A percentile compares a stretch with the other conserved stretches of the same genome.
These are phyloP conservation scores for Erpetoichthys calabaricus DNA, from an alignment of 2,797 vertebrate species.

Conservation along the genomic window DNA sequence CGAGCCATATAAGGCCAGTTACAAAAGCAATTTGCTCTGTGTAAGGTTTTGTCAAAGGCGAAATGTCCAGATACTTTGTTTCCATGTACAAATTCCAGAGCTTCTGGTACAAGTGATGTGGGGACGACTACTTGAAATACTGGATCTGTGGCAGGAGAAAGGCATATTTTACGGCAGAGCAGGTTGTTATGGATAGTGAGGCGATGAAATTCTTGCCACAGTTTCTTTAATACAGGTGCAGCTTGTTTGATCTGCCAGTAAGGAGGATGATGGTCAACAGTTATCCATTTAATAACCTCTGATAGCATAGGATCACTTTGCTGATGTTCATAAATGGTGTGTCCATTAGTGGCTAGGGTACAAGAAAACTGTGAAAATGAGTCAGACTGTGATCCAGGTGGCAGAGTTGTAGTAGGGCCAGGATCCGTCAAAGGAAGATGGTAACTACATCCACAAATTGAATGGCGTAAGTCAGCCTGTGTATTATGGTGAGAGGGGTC, in stretches of 20 bases:
- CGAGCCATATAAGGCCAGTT: conserved; percentile 20
- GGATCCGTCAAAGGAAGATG: too few relatives aligned
- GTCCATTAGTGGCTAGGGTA: background rate
- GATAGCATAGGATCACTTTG: conserved; percentile 1
- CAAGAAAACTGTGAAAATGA: background rate
- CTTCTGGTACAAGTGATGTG: conserved; percentile 1
- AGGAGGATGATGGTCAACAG: conserved; percentile 7
- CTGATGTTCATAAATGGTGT: conserved; percentile 1
- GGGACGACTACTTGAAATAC: conserved; percentile 6
- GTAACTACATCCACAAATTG: too few relatives aligned
- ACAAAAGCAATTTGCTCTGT: conserved; percentile 11
- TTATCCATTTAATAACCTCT: conserved; percentile 12
- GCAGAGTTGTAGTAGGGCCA: too few relatives aligned
- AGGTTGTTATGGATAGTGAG: conserved; percentile 14
- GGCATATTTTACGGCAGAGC: conserved; percentile 7
- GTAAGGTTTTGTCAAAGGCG: conserved; percentile 12
- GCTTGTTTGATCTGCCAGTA: conserved; percentile 12
- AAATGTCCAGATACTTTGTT: conserved; percentile 11
- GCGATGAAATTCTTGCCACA: conserved; percentile 16
- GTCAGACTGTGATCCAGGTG: background rate
- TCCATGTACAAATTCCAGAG: conserved; percentile 9
- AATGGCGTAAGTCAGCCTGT: conserved; percentile 11
- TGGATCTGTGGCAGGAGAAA: conserved; percentile 6
- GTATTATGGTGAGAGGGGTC: too few relatives aligned
- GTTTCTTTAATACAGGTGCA: conserved; percentile 5